Conservation (phyloP, 2,797 vertebrate species). For the Pipistrellus kuhlii region DNA sequence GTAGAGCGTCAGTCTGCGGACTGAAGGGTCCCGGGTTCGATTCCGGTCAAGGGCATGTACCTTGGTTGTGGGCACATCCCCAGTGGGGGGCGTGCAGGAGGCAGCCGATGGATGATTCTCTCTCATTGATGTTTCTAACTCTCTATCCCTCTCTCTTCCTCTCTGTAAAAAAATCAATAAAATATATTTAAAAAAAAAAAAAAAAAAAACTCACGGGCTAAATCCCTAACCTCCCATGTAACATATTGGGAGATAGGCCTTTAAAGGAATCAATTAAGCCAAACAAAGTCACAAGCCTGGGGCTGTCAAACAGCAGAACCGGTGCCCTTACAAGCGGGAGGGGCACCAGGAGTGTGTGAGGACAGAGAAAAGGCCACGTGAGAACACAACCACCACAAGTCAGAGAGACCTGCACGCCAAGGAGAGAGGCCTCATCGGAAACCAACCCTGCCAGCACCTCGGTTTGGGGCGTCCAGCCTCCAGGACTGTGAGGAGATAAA, state of each 20-base stretch:
- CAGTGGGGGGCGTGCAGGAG: too few species aligned
- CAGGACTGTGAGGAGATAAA: neutral
- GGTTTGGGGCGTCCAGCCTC: neutral
- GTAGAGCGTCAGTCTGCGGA: too few species aligned
- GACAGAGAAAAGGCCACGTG: neutral
- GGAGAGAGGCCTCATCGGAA: neutral
- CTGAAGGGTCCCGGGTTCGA: too few species aligned
- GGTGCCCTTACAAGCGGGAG: neutral
- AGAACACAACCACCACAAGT: neutral
- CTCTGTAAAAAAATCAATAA: too few species aligned
- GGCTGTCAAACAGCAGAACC: neutral
- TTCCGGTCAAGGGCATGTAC: too few species aligned
- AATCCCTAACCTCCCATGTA: neutral
- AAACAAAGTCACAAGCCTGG: neutral
- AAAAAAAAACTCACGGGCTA: too few species aligned
- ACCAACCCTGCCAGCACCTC: neutral
- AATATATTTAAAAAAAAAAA: too few species aligned
- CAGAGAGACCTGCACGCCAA: neutral
- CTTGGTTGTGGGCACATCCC: too few species aligned
- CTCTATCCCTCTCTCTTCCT: too few species aligned
- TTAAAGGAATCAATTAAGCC: neutral
- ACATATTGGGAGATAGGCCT: neutral
- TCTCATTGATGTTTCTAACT: too few species aligned
- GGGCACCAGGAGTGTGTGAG: neutral
- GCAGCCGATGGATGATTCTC: too few species aligned